A percentile compares a stretch with the other conserved stretches of the same genome.
These are phyloP conservation scores for Synodontis membranacea DNA, from an alignment of 2,113 vertebrate species.

Conservation along the genomic window DNA sequence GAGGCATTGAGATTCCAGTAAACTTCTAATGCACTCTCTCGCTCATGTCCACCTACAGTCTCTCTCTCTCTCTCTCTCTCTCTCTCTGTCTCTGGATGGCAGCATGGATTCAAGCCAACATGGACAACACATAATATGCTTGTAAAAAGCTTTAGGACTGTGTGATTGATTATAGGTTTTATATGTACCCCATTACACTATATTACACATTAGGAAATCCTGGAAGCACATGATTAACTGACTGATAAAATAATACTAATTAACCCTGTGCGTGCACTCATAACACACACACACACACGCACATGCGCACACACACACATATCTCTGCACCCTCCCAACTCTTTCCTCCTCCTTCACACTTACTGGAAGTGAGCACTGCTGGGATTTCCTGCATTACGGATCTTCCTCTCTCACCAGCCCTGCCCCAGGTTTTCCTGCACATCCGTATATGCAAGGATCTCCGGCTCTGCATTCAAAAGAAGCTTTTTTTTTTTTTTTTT, in stretches of 20 bases:
- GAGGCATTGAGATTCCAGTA: slow-evolving; percentile 33
- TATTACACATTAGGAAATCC: neutral
- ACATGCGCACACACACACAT: neutral
- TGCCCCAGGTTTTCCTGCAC: slow-evolving; percentile 8
- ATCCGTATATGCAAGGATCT: neutral
- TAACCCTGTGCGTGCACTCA: neutral
- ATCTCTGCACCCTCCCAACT: slow-evolving; percentile 10
- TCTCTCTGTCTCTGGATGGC: neutral
- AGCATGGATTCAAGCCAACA: neutral
- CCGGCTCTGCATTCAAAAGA: neutral
- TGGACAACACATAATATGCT: neutral
- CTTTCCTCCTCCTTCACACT: slow-evolving; percentile 46
- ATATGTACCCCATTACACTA: neutral
- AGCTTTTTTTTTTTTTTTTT: neutral
- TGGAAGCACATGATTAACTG: neutral
- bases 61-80: neutral
- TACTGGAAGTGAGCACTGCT: slow-evolving; percentile 56
- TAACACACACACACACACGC: neutral
- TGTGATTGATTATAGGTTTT: neutral
- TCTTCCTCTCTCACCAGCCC: slow-evolving; percentile 8
- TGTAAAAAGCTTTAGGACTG: neutral
- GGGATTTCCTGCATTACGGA: slow-evolving; percentile 62
- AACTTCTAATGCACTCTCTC: slow-evolving; percentile 35
- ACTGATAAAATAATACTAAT: neutral
- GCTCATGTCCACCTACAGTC: slow-evolving; percentile 4